These are phyloP conservation scores for Danaus plexippus DNA, from an alignment of 1,140 invertebrate species.

Conservation along the genomic window DNA sequence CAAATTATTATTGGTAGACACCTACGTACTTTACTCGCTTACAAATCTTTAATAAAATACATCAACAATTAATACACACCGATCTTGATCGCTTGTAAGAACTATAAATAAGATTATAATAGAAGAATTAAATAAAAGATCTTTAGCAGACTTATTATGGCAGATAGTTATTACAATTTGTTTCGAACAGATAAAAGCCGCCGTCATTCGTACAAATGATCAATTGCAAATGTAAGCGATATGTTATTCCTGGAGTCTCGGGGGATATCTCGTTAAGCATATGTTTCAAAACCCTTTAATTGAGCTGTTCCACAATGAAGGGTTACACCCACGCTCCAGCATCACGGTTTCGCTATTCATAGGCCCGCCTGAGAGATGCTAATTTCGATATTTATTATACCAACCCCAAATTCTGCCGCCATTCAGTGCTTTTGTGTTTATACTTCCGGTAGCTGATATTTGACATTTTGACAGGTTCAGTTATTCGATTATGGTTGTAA, in stretches of 20 bases:
- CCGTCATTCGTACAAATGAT: constrained; percentile 17
- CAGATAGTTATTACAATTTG: no score
- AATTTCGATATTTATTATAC: constrained; percentile 43
- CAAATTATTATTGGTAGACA: no score
- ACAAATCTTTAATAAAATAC: no score
- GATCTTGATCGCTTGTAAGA: no score
- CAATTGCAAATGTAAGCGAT: constrained; percentile 38
- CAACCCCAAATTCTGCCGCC: constrained; percentile 43
- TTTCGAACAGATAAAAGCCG: no score
- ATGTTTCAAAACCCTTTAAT: constrained; percentile 57
- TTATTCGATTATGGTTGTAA: constrained; percentile 23
- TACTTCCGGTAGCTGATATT: constrained; percentile 39
- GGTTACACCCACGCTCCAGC: constrained; percentile 49
- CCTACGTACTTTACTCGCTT: no score
- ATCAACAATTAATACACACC: no score
- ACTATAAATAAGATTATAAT: constrained; percentile 9
- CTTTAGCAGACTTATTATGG: no score
- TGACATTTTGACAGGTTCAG: constrained; percentile 39
- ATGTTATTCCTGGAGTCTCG: constrained; percentile 40
- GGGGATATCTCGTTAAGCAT: constrained; percentile 55
- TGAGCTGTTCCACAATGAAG: constrained; percentile 60
- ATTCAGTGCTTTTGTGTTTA: constrained; percentile 46
- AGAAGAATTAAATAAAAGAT: constrained; percentile 2
- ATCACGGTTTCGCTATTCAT: constrained; percentile 55
- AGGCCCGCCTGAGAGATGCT: constrained; percentile 28